Evolutionary conservation across 1,140 invertebrate genomes (phyloP).

Genomic region (Meloidogyne exigua): DNA sequence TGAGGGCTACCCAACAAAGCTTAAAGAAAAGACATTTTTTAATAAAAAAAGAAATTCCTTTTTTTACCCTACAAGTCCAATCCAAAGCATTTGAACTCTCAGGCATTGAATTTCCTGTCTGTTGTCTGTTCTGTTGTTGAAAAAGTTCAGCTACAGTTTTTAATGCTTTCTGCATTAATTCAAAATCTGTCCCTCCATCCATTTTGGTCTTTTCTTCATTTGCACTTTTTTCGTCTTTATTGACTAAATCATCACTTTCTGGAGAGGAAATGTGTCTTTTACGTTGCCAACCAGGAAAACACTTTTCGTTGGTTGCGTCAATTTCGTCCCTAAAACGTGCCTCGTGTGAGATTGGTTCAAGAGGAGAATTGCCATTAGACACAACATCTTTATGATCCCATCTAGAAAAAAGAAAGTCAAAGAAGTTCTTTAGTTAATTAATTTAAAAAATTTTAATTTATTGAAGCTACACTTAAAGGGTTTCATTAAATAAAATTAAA

Average conservation of each 20-base stretch:
- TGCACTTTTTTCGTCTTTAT: background rate
- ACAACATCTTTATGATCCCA: conserved; percentile 27
- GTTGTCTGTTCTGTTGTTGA: background rate
- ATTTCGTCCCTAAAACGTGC: conserved; percentile 48
- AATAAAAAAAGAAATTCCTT: background rate
- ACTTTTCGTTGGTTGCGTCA: conserved; percentile 54
- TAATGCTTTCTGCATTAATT: conserved; percentile 8
- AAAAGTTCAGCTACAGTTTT: conserved; percentile 17
- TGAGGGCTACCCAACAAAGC: conserved; percentile 51
- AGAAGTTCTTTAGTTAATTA: too few relatives aligned
- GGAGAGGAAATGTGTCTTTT: conserved; percentile 29
- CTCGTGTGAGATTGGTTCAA: conserved; percentile 56
- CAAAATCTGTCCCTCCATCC: background rate
- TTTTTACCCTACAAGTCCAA: conserved; percentile 40
- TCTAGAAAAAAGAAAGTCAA: conserved; percentile 20
- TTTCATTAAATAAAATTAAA: too few relatives aligned
- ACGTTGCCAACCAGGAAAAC: conserved; percentile 52
- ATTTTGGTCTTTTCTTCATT: background rate
- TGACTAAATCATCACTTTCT: conserved; percentile 5
- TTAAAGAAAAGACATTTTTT: conserved; percentile 27
- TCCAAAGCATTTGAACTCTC: conserved; percentile 28
- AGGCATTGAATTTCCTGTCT: background rate
- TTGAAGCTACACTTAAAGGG: too few relatives aligned
- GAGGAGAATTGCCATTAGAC: background rate
- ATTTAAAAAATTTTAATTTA: too few relatives aligned